Evolutionary conservation across 2,888 invertebrate genomes (phyloP).

Genomic region (Loripinus fragilis): DNA sequence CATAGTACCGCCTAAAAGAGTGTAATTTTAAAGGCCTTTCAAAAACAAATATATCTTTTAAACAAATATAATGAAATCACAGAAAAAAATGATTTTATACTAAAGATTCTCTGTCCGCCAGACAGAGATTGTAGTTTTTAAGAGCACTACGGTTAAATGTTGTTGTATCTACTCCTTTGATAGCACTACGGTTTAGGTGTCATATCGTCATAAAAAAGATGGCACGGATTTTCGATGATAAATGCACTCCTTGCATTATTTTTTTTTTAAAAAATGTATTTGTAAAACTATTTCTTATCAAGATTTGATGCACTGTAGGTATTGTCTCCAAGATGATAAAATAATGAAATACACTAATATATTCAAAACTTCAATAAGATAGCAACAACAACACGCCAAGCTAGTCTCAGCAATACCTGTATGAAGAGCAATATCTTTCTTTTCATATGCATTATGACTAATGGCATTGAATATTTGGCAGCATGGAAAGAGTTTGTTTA

Average conservation of each 20-base stretch:
- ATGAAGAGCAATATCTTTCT: too few species aligned
- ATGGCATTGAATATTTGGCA: too few species aligned
- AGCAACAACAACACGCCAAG: too few species aligned
- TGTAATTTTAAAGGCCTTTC: conserved; percentile 10
- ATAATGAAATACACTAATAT: too few species aligned
- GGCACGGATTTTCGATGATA: neutral
- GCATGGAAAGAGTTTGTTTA: too few species aligned
- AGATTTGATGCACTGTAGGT: too few species aligned
- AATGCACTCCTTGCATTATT: neutral
- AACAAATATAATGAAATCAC: conserved; percentile 1
- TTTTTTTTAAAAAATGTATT: neutral
- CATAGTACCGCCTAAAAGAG: neutral
- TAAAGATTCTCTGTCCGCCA: neutral
- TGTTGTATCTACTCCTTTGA: too few species aligned
- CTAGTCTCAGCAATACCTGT: too few species aligned
- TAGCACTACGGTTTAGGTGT: conserved; percentile 8
- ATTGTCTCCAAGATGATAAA: too few species aligned
- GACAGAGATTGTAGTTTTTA: neutral
- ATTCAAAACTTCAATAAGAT: too few species aligned
- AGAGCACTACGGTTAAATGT: conserved; percentile 8
- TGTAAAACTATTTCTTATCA: too few species aligned
- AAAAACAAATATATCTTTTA: neutral
- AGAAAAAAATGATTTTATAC: neutral
- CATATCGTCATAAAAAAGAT: neutral
- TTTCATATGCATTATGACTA: too few species aligned